phyloP scores from a whole-genome alignment of 2,797 vertebrate species.

The Rhincodon typus region DNA sequence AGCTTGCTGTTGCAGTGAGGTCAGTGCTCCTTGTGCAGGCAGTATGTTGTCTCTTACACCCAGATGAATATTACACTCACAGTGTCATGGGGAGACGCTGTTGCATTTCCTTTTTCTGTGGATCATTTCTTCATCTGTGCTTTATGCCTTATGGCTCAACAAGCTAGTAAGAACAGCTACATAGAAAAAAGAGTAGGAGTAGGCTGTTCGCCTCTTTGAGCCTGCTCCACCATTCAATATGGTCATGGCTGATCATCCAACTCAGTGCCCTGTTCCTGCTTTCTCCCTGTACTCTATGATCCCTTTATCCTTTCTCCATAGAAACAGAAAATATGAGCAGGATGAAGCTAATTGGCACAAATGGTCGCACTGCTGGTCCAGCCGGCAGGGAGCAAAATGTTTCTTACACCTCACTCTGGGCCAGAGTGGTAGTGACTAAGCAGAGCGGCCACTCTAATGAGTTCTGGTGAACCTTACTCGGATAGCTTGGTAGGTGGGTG shows the following conservation, averaged over 20 bases:
- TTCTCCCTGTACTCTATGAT: no score
- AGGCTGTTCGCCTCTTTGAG: no score
- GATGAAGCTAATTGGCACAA: background rate
- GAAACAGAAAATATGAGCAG: no score
- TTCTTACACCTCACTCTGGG: background rate
- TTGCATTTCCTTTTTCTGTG: background rate
- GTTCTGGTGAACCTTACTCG: no score
- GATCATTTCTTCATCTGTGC: background rate
- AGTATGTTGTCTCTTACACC: background rate
- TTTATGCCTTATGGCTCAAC: background rate
- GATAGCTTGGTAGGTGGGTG: no score
- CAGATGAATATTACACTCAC: background rate
- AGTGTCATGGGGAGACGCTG: background rate
- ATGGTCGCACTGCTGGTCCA: background rate
- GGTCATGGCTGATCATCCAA: no score
- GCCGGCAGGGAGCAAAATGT: background rate
- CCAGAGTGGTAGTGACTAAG: no score
- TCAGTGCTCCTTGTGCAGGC: background rate
- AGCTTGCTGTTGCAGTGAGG: background rate
- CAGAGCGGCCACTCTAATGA: no score
- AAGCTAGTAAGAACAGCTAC: background rate
- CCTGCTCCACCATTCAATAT: no score
- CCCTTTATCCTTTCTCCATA: no score
- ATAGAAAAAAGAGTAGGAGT: no score
- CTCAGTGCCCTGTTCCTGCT: no score